A percentile compares a stretch with the other conserved stretches of the same genome.
phyloP scores from a whole-genome alignment of 1,140 invertebrate species.

The Mycetomoellerius zeteki region DNA sequence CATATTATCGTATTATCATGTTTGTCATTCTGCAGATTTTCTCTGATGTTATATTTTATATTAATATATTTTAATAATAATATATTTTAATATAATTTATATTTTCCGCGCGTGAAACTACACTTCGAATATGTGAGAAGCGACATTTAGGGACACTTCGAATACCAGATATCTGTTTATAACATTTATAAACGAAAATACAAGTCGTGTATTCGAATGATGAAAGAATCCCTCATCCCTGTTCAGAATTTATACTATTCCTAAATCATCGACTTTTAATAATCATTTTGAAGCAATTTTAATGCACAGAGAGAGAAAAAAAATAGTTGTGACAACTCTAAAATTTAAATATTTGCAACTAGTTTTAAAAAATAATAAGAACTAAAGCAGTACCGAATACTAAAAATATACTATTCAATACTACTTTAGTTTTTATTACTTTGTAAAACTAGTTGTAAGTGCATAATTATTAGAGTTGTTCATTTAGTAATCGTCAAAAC shows the following conservation, averaged over 20 bases:
- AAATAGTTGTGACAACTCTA: no score
- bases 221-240: neutral
- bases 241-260: neutral
- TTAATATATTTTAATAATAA: neutral
- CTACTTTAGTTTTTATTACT: no score
- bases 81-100: conserved; percentile 23
- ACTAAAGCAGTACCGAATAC: no score
- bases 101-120: neutral
- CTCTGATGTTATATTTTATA: neutral
- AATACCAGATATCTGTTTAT: conserved; percentile 13
- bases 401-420: no score
- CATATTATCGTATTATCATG: neutral
- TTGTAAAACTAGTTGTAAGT: no score
- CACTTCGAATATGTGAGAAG: neutral
- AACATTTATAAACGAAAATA: conserved; percentile 36
- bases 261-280: neutral
- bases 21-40: conserved; percentile 19
- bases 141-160: neutral
- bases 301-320: no score
- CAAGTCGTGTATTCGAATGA: conserved; percentile 5
- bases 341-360: no score
- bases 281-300: no score
- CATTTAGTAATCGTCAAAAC: no score
- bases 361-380: no score
- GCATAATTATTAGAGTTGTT: no score